Evolutionary conservation across 2,113 vertebrate species (phyloP).

Genomic region (Mystacornis crossleyi): DNA sequence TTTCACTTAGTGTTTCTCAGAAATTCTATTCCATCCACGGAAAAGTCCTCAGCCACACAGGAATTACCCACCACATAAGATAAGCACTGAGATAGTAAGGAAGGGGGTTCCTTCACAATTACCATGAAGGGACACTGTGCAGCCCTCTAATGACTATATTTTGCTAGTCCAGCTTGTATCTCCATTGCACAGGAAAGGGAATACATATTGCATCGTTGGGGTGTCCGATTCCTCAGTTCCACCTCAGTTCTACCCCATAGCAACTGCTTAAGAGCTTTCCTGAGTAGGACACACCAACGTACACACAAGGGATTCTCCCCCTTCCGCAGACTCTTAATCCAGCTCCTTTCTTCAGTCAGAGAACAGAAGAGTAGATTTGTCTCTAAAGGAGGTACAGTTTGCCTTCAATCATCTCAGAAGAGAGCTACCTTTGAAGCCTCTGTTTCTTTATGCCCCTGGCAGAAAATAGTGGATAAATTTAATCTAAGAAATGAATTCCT

Average conservation of each 20-base stretch:
- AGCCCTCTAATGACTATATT: not conserved
- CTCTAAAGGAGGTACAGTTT: not conserved
- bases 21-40: not conserved
- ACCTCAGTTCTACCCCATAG: not conserved
- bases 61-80: not conserved
- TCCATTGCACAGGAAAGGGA: not conserved
- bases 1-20: not conserved
- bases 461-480: slow-evolving; percentile 43
- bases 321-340: not conserved
- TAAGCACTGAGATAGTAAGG: not conserved
- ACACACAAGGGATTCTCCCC: not conserved
- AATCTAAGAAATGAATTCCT: slow-evolving; percentile 58
- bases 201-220: rapidly evolving
- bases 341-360: not conserved
- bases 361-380: slow-evolving; percentile 34
- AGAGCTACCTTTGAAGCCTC: slow-evolving; percentile 35
- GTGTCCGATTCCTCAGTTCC: not conserved
- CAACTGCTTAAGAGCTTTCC: not conserved
- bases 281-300: not conserved
- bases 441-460: slow-evolving; percentile 14
- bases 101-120: not conserved
- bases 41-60: not conserved
- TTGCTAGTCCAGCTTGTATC: not conserved
- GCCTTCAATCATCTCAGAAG: not conserved
- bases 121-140: not conserved